Conservation (phyloP, 2,888 invertebrate species). For the Drosophila kokeensis region DNA sequence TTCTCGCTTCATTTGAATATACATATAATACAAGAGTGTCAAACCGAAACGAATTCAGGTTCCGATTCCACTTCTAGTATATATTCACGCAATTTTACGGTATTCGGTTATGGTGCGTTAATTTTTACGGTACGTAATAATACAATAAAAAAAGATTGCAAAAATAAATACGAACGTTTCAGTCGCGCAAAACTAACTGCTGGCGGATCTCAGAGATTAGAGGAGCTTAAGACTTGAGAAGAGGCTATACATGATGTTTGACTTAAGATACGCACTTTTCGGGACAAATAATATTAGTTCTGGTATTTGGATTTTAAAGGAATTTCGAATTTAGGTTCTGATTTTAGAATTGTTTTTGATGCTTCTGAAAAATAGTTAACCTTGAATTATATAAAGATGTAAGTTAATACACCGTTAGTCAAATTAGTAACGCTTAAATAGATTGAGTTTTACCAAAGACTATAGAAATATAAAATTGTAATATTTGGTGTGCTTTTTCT, state of each 20-base stretch:
- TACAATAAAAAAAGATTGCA: neutral
- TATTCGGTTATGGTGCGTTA: neutral
- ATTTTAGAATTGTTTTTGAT: neutral
- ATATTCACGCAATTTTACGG: neutral
- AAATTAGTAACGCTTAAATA: neutral
- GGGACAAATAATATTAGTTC: neutral
- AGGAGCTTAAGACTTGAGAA: neutral
- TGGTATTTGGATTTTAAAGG: neutral
- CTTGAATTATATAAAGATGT: neutral
- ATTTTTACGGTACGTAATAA: neutral
- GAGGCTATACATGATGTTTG: neutral
- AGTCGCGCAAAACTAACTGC: neutral
- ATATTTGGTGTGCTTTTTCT: neutral
- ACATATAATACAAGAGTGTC: neutral
- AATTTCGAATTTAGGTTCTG: neutral
- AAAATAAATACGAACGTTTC: neutral
- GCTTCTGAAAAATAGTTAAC: neutral
- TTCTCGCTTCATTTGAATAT: neutral
- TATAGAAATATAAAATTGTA: neutral
- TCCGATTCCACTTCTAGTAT: neutral
- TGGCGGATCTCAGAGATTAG: neutral
- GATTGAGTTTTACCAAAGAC: neutral
- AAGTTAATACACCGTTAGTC: neutral
- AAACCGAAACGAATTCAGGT: neutral
- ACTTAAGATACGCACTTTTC: neutral